phyloP scores from a whole-genome alignment of 2,797 vertebrate species.

The Botia kubotai region DNA sequence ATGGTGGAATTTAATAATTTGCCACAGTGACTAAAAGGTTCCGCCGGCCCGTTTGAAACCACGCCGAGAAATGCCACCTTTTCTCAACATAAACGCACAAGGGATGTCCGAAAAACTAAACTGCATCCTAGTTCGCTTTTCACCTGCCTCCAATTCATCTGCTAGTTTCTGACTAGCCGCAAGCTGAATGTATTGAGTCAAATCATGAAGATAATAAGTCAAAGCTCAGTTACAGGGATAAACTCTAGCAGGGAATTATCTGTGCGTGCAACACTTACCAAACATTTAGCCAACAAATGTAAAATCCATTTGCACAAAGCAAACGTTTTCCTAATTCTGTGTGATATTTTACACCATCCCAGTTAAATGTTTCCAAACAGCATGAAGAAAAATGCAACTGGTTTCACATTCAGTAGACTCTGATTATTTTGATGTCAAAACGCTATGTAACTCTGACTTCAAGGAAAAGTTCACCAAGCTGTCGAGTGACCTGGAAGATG shows the following conservation, averaged over 20 bases:
- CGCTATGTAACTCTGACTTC: too few species aligned
- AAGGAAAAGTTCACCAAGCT: too few species aligned
- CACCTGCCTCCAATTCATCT: slow-evolving; percentile 18
- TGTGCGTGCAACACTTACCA: not conserved
- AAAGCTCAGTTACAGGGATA: not conserved
- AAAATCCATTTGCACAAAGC: not conserved
- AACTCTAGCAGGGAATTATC: not conserved
- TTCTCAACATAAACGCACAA: slow-evolving; percentile 40
- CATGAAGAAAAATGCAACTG: not conserved
- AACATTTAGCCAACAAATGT: not conserved
- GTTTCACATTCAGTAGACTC: not conserved
- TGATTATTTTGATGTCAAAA: not conserved
- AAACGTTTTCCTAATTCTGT: not conserved
- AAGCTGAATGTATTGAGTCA: not conserved
- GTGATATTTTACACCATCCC: not conserved
- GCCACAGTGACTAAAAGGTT: slow-evolving; percentile 40
- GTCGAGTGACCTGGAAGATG: too few species aligned
- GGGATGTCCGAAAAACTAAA: slow-evolving; percentile 18
- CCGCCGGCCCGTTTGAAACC: slow-evolving; percentile 48
- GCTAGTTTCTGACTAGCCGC: slow-evolving; percentile 8
- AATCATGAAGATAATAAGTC: not conserved
- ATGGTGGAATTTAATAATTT: slow-evolving; percentile 55
- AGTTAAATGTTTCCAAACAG: not conserved
- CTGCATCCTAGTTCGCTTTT: slow-evolving; percentile 41
- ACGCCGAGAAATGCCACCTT: slow-evolving; percentile 46